phyloP scores from a whole-genome alignment of 2,888 invertebrate species.

The Acrobeloides nanus region DNA sequence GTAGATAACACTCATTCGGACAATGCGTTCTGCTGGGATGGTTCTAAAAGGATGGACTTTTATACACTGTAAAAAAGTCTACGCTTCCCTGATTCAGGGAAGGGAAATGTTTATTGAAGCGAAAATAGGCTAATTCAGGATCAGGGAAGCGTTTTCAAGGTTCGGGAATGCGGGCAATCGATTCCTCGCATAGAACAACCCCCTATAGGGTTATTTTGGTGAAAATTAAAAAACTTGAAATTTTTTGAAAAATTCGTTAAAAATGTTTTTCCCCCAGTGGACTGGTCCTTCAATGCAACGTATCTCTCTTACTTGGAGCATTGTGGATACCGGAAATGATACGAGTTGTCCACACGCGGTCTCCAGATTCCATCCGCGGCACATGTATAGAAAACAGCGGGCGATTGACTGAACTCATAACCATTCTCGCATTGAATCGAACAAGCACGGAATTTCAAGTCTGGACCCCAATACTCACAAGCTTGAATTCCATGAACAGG shows the following conservation, averaged over 20 bases:
- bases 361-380: slow-evolving; percentile 97
- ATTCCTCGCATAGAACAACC: too few species aligned
- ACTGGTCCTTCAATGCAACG: too few species aligned
- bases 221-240: too few species aligned
- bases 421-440: slow-evolving; percentile 62
- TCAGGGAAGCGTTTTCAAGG: too few species aligned
- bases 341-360: slow-evolving; percentile 59
- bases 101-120: too few species aligned
- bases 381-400: slow-evolving; percentile 93
- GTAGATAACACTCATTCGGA: slow-evolving; percentile 86
- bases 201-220: too few species aligned
- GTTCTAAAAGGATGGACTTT: slow-evolving; percentile 61
- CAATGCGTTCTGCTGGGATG: slow-evolving; percentile 84
- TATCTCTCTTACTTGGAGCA: slow-evolving; percentile 44
- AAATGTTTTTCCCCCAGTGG: neutral
- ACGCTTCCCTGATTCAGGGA: too few species aligned
- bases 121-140: too few species aligned
- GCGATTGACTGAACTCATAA: slow-evolving; percentile 72
- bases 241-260: slow-evolving; percentile 13
- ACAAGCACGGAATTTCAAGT: slow-evolving; percentile 69
- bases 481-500: slow-evolving; percentile 83
- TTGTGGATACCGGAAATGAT: slow-evolving; percentile 49
- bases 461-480: slow-evolving; percentile 91
- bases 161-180: too few species aligned
- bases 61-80: neutral